Base-by-base conservation (phyloP, 23 tunicate species). In the Ciona savignyi region DNA sequence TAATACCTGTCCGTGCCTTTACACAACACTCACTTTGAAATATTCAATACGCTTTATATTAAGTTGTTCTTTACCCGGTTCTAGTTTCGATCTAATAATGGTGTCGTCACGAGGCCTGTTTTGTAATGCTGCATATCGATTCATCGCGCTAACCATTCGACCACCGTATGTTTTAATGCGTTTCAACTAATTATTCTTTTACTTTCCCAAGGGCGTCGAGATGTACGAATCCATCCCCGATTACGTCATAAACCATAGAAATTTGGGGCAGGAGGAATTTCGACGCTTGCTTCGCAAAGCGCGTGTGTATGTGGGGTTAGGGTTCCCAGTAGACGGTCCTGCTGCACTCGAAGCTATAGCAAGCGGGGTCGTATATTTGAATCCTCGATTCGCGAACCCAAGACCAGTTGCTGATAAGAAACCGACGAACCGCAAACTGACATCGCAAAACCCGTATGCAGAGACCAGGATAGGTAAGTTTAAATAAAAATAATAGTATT, bases 341-440 rank as follows among this genome's bases (percentile, higher is more conserved):
- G 93, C 99, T 4, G 87, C 99, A 1, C 48, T 95, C 64, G 99
- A 95, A 81, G 99, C 96, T 26, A 60, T 84, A 0, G 83, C 96
- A 6, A 85, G 83, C 65, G 99, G 99, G 25, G 87, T 68, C 0
- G 51, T 77, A 6, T 95, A 83, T 78, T 76, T 95, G 4, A 88
- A 95, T 78, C 99, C 99, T 4, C 77, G 51, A 63, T 95, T 95
- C 72, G 26, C 6, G 19, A 93, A 82, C 2, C 77, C 73, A 20
- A 77, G 75, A 33, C 31, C 61, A 23, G 78, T 79, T 26, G 73
- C 71, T 0, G 74, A 31, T 1, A 77, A 65, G 23, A 86, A 86
- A 81, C 98, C 88, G n/a, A 93, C 93, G 20, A 78, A 63, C 34
- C 69, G 98, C 49, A 49, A 29, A 0, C 70, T 93, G 69, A 81